These are phyloP conservation scores for Mactromeris polynyma DNA, from an alignment of 2,888 invertebrate genomes.

Conservation along the genomic window DNA sequence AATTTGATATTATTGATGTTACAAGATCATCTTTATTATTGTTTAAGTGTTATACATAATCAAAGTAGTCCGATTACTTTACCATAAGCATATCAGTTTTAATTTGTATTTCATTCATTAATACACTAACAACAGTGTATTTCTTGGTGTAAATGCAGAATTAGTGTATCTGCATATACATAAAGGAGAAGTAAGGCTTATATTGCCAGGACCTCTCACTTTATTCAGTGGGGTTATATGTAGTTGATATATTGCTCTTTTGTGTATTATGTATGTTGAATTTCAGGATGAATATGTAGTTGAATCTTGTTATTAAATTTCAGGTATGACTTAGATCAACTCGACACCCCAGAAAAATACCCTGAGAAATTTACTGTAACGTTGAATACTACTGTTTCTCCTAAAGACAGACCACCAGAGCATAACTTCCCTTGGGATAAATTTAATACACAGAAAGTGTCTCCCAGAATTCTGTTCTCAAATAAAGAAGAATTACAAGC, in stretches of 20 bases:
- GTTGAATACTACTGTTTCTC: slow-evolving; percentile 82
- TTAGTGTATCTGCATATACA: neutral
- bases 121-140: neutral
- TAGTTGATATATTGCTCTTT: too few species aligned
- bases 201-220: too few species aligned
- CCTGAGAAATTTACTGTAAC: slow-evolving; percentile 84
- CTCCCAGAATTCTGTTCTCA: slow-evolving; percentile 84
- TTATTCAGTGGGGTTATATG: too few species aligned
- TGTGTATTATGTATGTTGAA: neutral
- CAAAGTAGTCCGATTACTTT: neutral
- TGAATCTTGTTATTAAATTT: neutral
- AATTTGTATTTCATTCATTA: neutral
- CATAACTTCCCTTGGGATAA: slow-evolving; percentile 83
- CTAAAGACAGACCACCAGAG: slow-evolving; percentile 80
- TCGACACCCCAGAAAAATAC: slow-evolving; percentile 86
- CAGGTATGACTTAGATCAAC: slow-evolving; percentile 85
- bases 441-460: slow-evolving; percentile 79
- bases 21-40: too few species aligned
- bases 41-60: too few species aligned
- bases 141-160: neutral
- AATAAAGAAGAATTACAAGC: slow-evolving; percentile 84
- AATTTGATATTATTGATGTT: too few species aligned
- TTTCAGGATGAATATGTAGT: neutral
- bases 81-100: neutral
- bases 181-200: too few species aligned